These are phyloP conservation scores for Aix galericulata DNA, from an alignment of 2,113 vertebrate genomes.

Conservation along the genomic window DNA sequence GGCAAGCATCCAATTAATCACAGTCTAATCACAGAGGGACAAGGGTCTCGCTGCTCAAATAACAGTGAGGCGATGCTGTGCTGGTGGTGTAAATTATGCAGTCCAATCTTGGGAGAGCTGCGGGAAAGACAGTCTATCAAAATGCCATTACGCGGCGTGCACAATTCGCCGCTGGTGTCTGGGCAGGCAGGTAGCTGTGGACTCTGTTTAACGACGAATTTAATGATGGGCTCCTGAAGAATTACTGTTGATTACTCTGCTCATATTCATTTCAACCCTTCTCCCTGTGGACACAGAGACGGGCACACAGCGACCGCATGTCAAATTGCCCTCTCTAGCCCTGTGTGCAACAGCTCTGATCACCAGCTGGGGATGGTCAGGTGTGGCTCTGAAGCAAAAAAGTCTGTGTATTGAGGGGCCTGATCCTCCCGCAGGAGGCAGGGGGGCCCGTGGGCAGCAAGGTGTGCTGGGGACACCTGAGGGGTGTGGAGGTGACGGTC, in stretches of 20 bases:
- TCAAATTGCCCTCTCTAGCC: constrained; percentile 20
- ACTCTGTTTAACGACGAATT: background rate
- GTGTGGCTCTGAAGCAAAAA: background rate
- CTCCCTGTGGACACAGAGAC: background rate
- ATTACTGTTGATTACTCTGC: constrained; percentile 33
- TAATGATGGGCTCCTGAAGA: constrained; percentile 14
- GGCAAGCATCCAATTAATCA: constrained; percentile 41
- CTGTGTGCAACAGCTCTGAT: background rate
- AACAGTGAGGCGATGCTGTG: constrained; percentile 15
- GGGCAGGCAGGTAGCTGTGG: background rate
- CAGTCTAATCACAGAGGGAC: background rate
- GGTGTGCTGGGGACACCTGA: too few species aligned
- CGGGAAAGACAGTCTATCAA: constrained; percentile 47
- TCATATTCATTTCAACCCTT: background rate
- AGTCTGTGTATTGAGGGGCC: background rate
- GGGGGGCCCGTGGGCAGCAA: too few species aligned
- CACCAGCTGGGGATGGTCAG: background rate
- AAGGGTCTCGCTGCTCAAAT: constrained; percentile 46
- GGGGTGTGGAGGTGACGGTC: rapidly evolving
- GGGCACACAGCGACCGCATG: background rate
- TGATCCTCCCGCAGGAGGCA: background rate
- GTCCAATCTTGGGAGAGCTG: background rate
- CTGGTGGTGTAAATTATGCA: constrained; percentile 44
- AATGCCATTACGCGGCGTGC: constrained; percentile 17
- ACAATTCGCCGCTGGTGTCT: background rate